Evolutionary conservation across 2,888 invertebrate genomes (phyloP), one percentile per base, ranked within the genome.

Genomic region (Bugulina stolonifera): DNA sequence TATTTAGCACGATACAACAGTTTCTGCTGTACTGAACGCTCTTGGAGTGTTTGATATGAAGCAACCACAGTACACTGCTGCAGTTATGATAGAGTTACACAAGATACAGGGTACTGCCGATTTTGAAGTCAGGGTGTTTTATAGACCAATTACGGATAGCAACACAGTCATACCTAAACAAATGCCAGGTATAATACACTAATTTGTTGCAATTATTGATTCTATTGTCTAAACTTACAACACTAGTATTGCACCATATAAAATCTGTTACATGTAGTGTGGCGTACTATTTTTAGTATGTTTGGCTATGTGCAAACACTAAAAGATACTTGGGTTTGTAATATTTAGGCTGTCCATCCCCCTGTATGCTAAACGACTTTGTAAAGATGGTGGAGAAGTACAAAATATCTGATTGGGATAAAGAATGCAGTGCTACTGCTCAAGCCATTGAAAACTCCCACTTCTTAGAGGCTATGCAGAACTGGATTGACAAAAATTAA

Each of bases 11-110:
- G 93, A 93, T 80, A 87, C 89, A 0, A 93, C 91, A 0, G 83
- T 93, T 22, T 90, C 90, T 0, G 90, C 88, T 79, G 78, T 93
- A 54, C 86, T 93, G 0, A 90, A 90, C 80, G 86, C 90, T 0
- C 82, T 93, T 27, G 88, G 88, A 14, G 75, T 91, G 22, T 93
- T 87, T 0, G 75, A 79, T 35, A 90, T 90, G 70, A 78, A 90
- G 35, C 89, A 90, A 78, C 93, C 93, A 0, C 90, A 89, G 71
- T 91, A 90, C 83, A 91, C 91, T 0, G 87, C 91, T 0, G 87
- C 90, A 1, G 81, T 93, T 43, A 80, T 92, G 55, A 80, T 93
- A 69, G 93, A 93, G 81, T 83, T 93, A 10, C 89, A 90, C 78
- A 78, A 83, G 58, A 18, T 23, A 27, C 3, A 5, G 1, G 18